Base-by-base conservation (phyloP, 2,888 invertebrate genomes). In the Subacronicta megacephala region DNA sequence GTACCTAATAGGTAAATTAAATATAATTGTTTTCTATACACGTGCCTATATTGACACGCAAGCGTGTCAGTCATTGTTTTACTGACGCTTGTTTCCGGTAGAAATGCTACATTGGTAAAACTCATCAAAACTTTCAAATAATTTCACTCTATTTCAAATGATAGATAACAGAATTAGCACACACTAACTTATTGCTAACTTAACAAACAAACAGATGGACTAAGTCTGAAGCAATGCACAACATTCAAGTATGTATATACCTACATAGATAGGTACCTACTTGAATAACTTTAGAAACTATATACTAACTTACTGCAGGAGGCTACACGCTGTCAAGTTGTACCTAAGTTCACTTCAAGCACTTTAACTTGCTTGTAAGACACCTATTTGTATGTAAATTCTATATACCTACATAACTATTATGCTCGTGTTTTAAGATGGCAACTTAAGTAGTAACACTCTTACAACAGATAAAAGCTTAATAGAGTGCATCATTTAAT, bases 311-410 rank as follows among this genome's bases (percentile, higher is more conserved):
- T 40, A 18, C 31, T n/a, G 20, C 55, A 17, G 29, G 7, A 23
- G 13, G 33, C 31, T 44, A 50, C 47, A 58, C 23, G 40, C 33
- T 31, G 16, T 37, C 17, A 70, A 50, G 53, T 70, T 59, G 41
- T 33, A 42, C n/a, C 17, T 9, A 59, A 70, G 31, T 70, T 53
- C 10, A 3, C 36, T 64, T 36, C 44, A 38, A 58, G 17, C 42
- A 53, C 64, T 70, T 35, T 9, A 58, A 66, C 45, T 52, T 53
- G 20, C 47, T 41, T 54, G 41, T 17, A 44, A 64, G 20, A 63
- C 38, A 54, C n/a, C 31, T 50, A 66, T 64, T 64, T 49, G 37
- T 38, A 58, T 66, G 49, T 53, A 53, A 31, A 70, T 58, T 53
- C 35, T 41, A 42, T 7, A 15, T 51, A 45, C 12, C 15, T 44